phyloP scores from a whole-genome alignment of 2,113 vertebrate species.

The Psilopogon haemacephalus region DNA sequence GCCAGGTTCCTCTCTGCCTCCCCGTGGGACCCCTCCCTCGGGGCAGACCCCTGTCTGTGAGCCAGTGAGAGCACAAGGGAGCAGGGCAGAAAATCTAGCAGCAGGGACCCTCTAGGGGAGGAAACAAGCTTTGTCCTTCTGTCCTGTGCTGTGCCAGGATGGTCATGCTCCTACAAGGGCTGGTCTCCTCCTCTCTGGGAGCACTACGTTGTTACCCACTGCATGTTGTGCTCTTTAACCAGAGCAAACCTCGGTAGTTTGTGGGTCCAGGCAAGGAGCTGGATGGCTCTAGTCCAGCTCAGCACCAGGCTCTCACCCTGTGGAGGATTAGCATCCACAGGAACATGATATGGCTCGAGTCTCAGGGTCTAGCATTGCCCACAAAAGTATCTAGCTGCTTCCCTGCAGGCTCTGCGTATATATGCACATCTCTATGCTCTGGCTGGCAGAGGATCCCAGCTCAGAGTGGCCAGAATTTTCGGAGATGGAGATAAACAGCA shows the following conservation, averaged over 20 bases:
- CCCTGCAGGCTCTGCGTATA: background rate
- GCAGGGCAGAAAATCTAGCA: fast-evolving
- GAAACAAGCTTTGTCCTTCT: background rate
- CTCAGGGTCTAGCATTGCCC: background rate
- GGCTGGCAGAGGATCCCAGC: background rate
- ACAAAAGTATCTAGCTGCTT: background rate
- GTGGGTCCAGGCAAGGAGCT: background rate
- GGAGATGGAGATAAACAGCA: background rate
- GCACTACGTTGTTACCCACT: background rate
- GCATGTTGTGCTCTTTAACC: background rate
- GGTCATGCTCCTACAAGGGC: background rate
- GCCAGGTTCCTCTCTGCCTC: background rate
- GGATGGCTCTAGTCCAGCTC: background rate
- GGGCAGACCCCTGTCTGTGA: background rate
- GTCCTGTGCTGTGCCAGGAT: background rate
- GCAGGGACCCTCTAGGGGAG: background rate
- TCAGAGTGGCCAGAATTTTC: background rate
- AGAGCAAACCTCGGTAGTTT: background rate
- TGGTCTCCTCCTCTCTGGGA: background rate
- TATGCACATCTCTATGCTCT: fast-evolving
- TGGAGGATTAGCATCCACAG: background rate
- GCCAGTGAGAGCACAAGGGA: fast-evolving
- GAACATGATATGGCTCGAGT: background rate
- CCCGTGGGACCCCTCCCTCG: fast-evolving
- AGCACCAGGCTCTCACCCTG: background rate